Evolutionary conservation across 1,140 invertebrate species (phyloP).

Genomic region (Conopomorpha cramerella): DNA sequence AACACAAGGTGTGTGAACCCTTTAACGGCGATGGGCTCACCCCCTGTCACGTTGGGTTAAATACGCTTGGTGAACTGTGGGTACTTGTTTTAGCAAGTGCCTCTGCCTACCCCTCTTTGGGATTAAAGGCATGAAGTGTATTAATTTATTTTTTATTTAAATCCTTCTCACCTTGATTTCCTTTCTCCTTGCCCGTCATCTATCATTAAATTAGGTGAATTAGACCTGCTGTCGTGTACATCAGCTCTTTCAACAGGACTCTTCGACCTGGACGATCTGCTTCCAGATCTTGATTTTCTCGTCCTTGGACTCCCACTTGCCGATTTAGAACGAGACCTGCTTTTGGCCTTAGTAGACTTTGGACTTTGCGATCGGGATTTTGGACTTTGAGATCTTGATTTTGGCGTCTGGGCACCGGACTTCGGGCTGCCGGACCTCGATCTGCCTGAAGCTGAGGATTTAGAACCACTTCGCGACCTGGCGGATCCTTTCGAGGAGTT

Average conservation of each 20-base stretch:
- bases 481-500: slow-evolving; percentile 46
- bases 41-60: no score
- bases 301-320: slow-evolving; percentile 37
- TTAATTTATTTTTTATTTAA: no score
- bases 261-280: slow-evolving; percentile 39
- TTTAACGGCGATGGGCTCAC: no score
- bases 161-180: no score
- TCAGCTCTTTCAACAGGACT: slow-evolving; percentile 38
- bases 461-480: slow-evolving; percentile 35
- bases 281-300: slow-evolving; percentile 34
- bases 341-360: slow-evolving; percentile 30
- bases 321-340: slow-evolving; percentile 28
- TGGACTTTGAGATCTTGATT: slow-evolving; percentile 10
- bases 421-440: slow-evolving; percentile 46
- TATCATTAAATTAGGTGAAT: slow-evolving; percentile 63
- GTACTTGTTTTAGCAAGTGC: no score
- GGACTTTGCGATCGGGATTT: slow-evolving; percentile 44
- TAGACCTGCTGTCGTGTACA: slow-evolving; percentile 56
- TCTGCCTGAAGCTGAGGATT: slow-evolving; percentile 34
- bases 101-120: no score
- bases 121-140: no score
- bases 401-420: slow-evolving; percentile 7
- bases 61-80: no score
- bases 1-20: no score
- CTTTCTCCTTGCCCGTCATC: slow-evolving; percentile 52